These are phyloP conservation scores for Drosophila quinaria DNA, from an alignment of 2,888 invertebrate species.

Conservation along the genomic window DNA sequence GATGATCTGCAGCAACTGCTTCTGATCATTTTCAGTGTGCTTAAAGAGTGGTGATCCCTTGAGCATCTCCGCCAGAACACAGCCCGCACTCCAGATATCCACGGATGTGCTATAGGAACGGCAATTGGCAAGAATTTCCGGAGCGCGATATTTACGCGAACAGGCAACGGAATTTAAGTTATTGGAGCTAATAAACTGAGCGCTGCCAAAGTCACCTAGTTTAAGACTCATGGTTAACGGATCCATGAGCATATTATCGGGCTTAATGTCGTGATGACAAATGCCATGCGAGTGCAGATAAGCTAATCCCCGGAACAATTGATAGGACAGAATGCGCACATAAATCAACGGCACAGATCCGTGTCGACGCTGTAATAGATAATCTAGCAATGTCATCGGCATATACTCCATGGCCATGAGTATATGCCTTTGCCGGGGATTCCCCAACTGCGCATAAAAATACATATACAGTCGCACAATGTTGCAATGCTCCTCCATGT, in stretches of 20 bases:
- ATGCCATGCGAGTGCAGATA: slow-evolving; percentile 99
- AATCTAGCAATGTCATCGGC: slow-evolving; percentile 87
- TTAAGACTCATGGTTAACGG: slow-evolving; percentile 98
- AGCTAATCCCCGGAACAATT: slow-evolving; percentile 99
- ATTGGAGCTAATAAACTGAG: slow-evolving; percentile 94
- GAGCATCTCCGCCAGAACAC: slow-evolving; percentile 98
- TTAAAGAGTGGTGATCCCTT: slow-evolving; percentile 99
- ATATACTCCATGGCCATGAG: slow-evolving; percentile 99
- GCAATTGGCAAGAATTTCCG: slow-evolving; percentile 99
- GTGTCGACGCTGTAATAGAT: slow-evolving; percentile 97
- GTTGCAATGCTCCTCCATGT: slow-evolving; percentile 97
- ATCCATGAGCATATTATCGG: slow-evolving; percentile 98
- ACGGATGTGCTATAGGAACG: slow-evolving; percentile 97
- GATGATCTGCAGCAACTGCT: slow-evolving; percentile 99
- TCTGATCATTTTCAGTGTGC: slow-evolving; percentile 97
- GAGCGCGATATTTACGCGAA: slow-evolving; percentile 99
- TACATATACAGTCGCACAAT: slow-evolving; percentile 99
- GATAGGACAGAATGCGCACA: slow-evolving; percentile 99
- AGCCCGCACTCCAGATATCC: slow-evolving; percentile 99
- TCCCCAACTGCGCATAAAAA: slow-evolving; percentile 99
- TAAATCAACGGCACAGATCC: slow-evolving; percentile 99
- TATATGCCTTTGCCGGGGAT: slow-evolving; percentile 95
- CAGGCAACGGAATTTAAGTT: slow-evolving; percentile 97
- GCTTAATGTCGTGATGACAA: slow-evolving; percentile 99
- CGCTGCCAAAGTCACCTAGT: slow-evolving; percentile 99